These are phyloP conservation scores for Chloroclystis v-ata DNA, from an alignment of 2,888 invertebrate genomes.

Conservation along the genomic window DNA sequence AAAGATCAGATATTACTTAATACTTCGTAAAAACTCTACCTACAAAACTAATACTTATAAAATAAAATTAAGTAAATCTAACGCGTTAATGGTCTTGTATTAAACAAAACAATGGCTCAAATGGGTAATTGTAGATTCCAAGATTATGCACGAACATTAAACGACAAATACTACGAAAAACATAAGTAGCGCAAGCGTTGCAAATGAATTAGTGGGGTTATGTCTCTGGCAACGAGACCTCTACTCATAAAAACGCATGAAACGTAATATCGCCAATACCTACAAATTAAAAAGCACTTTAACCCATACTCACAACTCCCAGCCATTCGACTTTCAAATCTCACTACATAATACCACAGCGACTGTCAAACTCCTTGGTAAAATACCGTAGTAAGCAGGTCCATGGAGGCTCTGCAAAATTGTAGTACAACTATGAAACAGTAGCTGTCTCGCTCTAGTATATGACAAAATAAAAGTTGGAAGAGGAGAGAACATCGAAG, in stretches of 20 bases:
- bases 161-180: neutral
- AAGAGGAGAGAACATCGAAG: slow-evolving; percentile 51
- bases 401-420: slow-evolving; percentile 69
- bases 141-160: too few species aligned
- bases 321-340: slow-evolving; percentile 41
- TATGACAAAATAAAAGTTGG: slow-evolving; percentile 37
- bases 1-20: too few species aligned
- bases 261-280: slow-evolving; percentile 44
- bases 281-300: slow-evolving; percentile 34
- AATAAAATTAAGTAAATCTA: too few species aligned
- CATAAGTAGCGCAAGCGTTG: slow-evolving; percentile 17
- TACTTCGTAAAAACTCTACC: too few species aligned
- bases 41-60: too few species aligned
- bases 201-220: slow-evolving; percentile 44
- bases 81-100: too few species aligned
- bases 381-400: slow-evolving; percentile 55
- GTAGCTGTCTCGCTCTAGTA: slow-evolving; percentile 48
- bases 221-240: slow-evolving; percentile 48
- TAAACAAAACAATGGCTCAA: neutral
- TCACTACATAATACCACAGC: slow-evolving; percentile 51
- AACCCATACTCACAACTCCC: slow-evolving; percentile 25
- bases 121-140: too few species aligned
- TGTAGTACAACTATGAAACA: slow-evolving; percentile 36
- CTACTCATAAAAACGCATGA: slow-evolving; percentile 49
- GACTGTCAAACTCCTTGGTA: slow-evolving; percentile 56